Base-by-base conservation (phyloP, 2,888 invertebrate genomes). In the Selenia dentaria region DNA sequence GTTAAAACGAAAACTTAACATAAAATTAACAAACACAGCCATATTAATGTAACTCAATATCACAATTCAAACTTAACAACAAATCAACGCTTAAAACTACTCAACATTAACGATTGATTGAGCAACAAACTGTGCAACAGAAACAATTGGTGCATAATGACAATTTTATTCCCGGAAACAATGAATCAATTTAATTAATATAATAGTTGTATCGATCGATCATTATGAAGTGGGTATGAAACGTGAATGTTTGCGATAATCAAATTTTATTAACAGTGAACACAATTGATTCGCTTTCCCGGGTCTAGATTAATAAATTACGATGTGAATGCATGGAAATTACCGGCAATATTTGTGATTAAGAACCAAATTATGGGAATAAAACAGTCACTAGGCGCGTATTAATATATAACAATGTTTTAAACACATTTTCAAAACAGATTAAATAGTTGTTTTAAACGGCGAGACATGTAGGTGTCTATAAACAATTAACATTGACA, bases 21-120 rank as follows among this genome's bases (percentile, higher is more conserved):
- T 88, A 88, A 90, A 89, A 89, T 79, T 88, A 90, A 88, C 89
- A 88, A 86, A 89, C 89, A 88, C 89, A 89, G 90, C 89, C 90
- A 76, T 71, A 59, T 67, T 55, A 61, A 72, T 54, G 62, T 64
- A 85, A 81, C 76, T 66, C 70, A 77, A 71, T 79, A 80, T 80
- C 79, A 79, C 80, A 77, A 74, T 57, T 58, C 50, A 83, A 87
- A 86, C 83, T 76, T 84, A 90, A 90, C 89, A 73, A 74, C 61
- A 89, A 90, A 61, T 87, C 82, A 89, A 89, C 75, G 51, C 86
- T 83, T 90, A 88, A 51, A 85, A 79, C 58, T 73, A 85, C 37
- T 29, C 66, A 88, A 87, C 79, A 77, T 68, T 68, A 85, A 83
- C 79, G 67, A 74, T 54, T 59, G 32, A 55, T 57, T 64, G 47